These are phyloP conservation scores for Fundulus diaphanus DNA, from an alignment of 2,797 vertebrate genomes.

Conservation along the genomic window DNA sequence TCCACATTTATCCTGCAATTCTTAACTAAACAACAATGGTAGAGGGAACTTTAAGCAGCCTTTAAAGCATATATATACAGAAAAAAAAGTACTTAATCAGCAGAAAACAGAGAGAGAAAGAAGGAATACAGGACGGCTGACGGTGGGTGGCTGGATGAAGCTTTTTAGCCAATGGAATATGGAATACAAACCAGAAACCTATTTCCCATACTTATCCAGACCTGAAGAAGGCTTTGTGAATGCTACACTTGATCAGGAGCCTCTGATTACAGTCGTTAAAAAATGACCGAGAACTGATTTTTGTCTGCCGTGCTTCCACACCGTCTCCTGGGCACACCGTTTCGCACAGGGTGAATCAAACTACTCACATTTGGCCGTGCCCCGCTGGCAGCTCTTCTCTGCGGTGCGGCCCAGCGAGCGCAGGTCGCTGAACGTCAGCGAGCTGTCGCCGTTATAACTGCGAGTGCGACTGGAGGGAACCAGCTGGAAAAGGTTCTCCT, in stretches of 20 bases:
- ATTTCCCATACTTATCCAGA: not conserved
- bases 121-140: too few relatives aligned
- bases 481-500: constrained; percentile 91
- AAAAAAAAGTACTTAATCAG: too few relatives aligned
- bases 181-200: not conserved
- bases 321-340: not conserved
- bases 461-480: constrained; percentile 89
- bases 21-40: too few relatives aligned
- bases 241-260: not conserved
- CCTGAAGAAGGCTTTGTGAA: not conserved
- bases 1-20: not conserved
- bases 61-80: too few relatives aligned
- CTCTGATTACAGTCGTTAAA: not conserved
- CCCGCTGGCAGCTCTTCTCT: constrained; percentile 83
- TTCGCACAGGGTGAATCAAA: not conserved
- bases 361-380: constrained; percentile 79
- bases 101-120: not conserved
- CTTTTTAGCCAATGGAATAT: not conserved
- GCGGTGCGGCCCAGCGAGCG: constrained; percentile 79
- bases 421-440: constrained; percentile 84
- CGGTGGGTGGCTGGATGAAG: too few relatives aligned
- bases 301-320: not conserved
- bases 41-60: too few relatives aligned
- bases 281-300: not conserved
- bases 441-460: constrained; percentile 88